Evolutionary conservation across 1,140 invertebrate species (phyloP), one percentile per base, ranked within the genome.

Genomic region (Zaprionus davidi): DNA sequence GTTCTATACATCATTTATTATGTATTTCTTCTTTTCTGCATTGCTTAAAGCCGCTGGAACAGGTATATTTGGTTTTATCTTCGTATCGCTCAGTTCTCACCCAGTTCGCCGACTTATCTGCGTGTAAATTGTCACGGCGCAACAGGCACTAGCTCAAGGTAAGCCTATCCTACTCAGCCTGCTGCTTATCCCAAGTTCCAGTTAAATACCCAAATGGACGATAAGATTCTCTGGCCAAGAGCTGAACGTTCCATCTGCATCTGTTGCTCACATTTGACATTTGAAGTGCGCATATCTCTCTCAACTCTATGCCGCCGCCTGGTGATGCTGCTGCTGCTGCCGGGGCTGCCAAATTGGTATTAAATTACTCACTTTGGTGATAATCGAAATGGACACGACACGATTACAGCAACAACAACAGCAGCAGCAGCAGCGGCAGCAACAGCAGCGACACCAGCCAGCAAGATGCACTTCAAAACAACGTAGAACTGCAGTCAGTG

Each of bases 331-430:
- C 44, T 20, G 44, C 17, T 22, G 46, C 46, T 51, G 46, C 55
- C 34, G 53, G 66, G 64, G 68, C 80, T 71, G 78, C 81, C 79
- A 80, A 88, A 91, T 84, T 91, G 88, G 83, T 88, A 91, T 91
- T 91, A 91, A 91, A 91, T 91, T 91, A 91, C 88, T 91, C 83
- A 85, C 88, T 85, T 91, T 91, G 81, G 79, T 88, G 88, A 91
- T 91, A 91, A 91, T 88, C 88, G 88, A 91, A 91, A 85, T 88
- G 83, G 83, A 91, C 88, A 79, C 88, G 84, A 88, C 84, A 81
- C 88, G 83, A 91, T 91, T 91, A 82, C 85, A 84, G 64, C 76
- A 84, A 79, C 82, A 85, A 11, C 58, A 63, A 9, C 60, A 58
- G n/a, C 66, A 22, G 28, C 28, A 28, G 22, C 34, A 34, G 31